Conservation (phyloP, 2,113 vertebrate genomes). For the Seriola dumerili region DNA sequence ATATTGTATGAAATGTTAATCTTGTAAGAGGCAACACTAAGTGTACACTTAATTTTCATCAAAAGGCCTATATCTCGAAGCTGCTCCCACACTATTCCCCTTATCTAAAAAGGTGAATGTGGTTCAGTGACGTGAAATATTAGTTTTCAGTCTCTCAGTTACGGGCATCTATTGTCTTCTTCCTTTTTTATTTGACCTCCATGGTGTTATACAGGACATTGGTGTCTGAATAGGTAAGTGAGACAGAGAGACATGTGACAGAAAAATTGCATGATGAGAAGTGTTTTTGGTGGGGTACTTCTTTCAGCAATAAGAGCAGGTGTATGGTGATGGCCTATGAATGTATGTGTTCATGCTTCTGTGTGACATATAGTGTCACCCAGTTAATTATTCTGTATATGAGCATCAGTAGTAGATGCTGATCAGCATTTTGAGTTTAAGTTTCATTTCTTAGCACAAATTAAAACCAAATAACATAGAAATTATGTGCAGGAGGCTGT, state of each 20-base stretch:
- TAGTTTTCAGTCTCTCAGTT: constrained; percentile 33
- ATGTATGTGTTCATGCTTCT: too few species aligned
- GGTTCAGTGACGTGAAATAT: constrained; percentile 17
- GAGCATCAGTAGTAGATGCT: too few species aligned
- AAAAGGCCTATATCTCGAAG: background rate
- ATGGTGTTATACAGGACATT: background rate
- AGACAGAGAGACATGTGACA: background rate
- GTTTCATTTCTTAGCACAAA: too few species aligned
- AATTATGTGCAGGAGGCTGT: too few species aligned
- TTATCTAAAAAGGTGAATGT: background rate
- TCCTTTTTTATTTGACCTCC: constrained; percentile 39
- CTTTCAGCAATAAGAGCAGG: background rate
- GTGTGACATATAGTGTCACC: too few species aligned
- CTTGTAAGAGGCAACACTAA: too few species aligned
- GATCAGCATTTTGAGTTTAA: too few species aligned
- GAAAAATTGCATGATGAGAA: constrained; percentile 13
- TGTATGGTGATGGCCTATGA: background rate
- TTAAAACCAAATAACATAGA: too few species aligned
- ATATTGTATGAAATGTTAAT: background rate
- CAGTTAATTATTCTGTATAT: too few species aligned
- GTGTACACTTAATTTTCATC: background rate
- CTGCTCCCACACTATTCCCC: background rate
- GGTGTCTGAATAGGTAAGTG: background rate
- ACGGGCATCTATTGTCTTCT: background rate
- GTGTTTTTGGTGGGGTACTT: background rate